A percentile compares a stretch with the other conserved stretches of the same genome.
phyloP scores from a whole-genome alignment of 2,113 vertebrate genomes.

The Poeciliopsis turrubarensis region DNA sequence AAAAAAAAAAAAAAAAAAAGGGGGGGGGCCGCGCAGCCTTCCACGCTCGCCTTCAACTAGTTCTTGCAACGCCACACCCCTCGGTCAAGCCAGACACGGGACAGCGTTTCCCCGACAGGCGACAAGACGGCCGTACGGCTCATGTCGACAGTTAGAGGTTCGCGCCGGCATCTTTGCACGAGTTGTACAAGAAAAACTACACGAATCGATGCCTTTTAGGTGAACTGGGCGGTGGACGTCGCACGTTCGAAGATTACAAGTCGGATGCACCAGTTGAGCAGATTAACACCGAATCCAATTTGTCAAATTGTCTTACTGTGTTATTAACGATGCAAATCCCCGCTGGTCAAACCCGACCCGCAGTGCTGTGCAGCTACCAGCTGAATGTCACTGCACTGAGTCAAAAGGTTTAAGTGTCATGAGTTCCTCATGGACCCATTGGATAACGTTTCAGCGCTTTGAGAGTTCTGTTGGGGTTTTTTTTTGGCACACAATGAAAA shows the following conservation, averaged over 20 bases:
- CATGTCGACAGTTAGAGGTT: background rate
- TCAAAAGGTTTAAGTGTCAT: no score
- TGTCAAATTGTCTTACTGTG: constrained; percentile 43
- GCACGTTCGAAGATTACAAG: constrained; percentile 42
- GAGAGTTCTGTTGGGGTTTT: no score
- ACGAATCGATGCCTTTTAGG: background rate
- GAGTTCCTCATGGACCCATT: no score
- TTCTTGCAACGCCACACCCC: constrained; percentile 6
- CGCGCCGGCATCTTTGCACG: background rate
- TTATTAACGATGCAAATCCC: constrained; percentile 36
- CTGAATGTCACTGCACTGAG: constrained; percentile 1
- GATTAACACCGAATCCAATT: constrained; percentile 55
- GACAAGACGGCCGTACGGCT: background rate
- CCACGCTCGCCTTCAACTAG: constrained; percentile 5
- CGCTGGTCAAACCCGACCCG: constrained; percentile 33
- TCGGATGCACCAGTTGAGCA: constrained; percentile 31
- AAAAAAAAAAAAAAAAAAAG: background rate
- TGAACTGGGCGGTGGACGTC: background rate
- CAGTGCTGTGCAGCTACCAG: constrained; percentile 36
- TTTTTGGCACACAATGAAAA: background rate
- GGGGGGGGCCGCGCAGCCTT: background rate
- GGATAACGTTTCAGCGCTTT: background rate
- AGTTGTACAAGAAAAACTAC: background rate
- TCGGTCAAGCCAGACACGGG: constrained; percentile 6
- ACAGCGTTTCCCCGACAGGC: background rate